Conservation (phyloP, 2,888 invertebrate genomes). For the Andrena minutula region DNA sequence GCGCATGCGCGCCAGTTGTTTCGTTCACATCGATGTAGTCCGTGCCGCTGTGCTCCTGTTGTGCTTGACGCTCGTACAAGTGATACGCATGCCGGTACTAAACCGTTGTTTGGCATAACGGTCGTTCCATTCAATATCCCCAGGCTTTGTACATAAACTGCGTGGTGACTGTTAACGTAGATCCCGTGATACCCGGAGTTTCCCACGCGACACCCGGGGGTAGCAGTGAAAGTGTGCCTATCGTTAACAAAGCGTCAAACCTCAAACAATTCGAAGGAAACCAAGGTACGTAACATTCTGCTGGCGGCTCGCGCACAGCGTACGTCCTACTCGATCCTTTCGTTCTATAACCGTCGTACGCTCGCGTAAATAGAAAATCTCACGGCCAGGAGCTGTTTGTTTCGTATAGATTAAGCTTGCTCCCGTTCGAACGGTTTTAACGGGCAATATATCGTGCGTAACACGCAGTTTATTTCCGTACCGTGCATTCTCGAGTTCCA, state of each 20-base stretch:
- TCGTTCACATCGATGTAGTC: conserved; percentile 50
- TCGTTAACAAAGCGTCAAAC: conserved; percentile 39
- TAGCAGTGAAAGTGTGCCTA: conserved; percentile 41
- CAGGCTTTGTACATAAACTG: conserved; percentile 28
- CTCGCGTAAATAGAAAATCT: neutral
- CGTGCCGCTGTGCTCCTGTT: conserved; percentile 42
- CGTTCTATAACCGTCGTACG: neutral
- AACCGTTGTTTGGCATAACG: conserved; percentile 65
- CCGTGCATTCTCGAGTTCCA: conserved; percentile 15
- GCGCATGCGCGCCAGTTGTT: conserved; percentile 48
- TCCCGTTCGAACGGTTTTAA: conserved; percentile 18
- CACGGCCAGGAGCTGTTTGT: neutral
- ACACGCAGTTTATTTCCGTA: conserved; percentile 48
- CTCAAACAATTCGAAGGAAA: conserved; percentile 19
- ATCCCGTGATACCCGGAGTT: neutral
- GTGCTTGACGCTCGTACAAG: conserved; percentile 56
- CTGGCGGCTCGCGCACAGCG: neutral
- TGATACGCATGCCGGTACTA: conserved; percentile 65
- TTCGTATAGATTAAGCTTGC: conserved; percentile 24
- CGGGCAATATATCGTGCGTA: conserved; percentile 23
- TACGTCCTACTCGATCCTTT: neutral
- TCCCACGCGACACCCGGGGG: neutral
- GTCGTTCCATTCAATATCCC: conserved; percentile 46
- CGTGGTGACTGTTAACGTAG: conserved; percentile 9
- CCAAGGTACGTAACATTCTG: conserved; percentile 35